These are phyloP conservation scores for Furnarius figulus DNA, from an alignment of 2,113 vertebrate genomes.

Conservation along the genomic window DNA sequence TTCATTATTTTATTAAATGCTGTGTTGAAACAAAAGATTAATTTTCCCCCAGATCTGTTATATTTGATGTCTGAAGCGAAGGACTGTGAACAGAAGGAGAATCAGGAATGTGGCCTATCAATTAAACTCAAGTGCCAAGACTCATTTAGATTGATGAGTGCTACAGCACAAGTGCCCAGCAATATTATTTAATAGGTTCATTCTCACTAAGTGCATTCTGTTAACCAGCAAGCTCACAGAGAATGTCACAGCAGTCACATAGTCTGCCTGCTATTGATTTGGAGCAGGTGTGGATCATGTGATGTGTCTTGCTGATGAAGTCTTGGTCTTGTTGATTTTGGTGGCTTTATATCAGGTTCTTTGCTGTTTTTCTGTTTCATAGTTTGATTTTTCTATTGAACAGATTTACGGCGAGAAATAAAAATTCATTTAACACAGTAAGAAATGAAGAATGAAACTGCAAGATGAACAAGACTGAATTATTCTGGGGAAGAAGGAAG, in stretches of 20 bases:
- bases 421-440: background rate
- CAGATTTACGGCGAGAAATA: background rate
- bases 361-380: background rate
- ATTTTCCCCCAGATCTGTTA: background rate
- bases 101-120: background rate
- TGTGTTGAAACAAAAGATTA: background rate
- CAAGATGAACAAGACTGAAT: background rate
- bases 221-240: background rate
- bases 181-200: background rate
- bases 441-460: background rate
- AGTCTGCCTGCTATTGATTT: background rate
- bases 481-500: rapidly evolving
- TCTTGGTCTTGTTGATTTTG: background rate
- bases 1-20: background rate
- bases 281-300: background rate
- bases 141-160: background rate
- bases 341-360: background rate
- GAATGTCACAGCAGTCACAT: background rate
- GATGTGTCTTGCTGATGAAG: background rate
- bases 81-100: background rate
- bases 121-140: background rate
- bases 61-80: background rate
- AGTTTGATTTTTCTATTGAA: background rate
- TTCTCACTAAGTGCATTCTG: background rate
- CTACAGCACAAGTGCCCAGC: background rate